Evolutionary conservation across 2,113 vertebrate genomes (phyloP).

Genomic region (Craseonycteris thonglongyai): DNA sequence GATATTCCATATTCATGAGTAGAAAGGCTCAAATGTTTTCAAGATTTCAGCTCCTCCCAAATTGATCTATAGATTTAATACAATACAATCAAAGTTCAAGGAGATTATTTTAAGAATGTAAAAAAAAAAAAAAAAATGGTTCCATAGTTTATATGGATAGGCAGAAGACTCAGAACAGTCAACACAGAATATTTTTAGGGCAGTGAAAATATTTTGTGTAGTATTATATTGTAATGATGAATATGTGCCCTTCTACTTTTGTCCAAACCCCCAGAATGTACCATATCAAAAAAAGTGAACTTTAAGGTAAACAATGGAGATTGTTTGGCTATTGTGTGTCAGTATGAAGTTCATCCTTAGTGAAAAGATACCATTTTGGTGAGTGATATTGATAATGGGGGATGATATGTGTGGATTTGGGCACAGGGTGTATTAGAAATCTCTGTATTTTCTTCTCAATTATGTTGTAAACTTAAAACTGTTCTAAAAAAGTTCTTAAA

Average conservation of each 20-base stretch:
- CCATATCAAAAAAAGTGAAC: neutral
- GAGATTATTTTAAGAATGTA: neutral
- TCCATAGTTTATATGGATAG: neutral
- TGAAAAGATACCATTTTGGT: neutral
- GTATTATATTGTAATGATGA: neutral
- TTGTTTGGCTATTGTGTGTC: neutral
- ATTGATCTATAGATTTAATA: neutral
- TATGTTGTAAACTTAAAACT: neutral
- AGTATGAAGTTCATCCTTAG: neutral
- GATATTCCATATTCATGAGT: neutral
- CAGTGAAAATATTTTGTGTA: neutral
- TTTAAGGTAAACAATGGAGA: neutral
- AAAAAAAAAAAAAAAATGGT: neutral
- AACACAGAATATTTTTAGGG: neutral
- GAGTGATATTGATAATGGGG: neutral
- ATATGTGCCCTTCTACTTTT: neutral
- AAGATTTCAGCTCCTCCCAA: neutral
- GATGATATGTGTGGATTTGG: neutral
- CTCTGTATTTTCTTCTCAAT: neutral
- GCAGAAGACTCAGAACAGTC: neutral
- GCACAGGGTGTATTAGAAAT: neutral
- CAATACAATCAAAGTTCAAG: neutral
- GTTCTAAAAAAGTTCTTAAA: neutral
- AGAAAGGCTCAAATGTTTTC: neutral
- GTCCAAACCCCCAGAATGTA: neutral